Evolutionary conservation across 2,888 invertebrate species (phyloP).

Genomic region (Scaptomyza tumidula): DNA sequence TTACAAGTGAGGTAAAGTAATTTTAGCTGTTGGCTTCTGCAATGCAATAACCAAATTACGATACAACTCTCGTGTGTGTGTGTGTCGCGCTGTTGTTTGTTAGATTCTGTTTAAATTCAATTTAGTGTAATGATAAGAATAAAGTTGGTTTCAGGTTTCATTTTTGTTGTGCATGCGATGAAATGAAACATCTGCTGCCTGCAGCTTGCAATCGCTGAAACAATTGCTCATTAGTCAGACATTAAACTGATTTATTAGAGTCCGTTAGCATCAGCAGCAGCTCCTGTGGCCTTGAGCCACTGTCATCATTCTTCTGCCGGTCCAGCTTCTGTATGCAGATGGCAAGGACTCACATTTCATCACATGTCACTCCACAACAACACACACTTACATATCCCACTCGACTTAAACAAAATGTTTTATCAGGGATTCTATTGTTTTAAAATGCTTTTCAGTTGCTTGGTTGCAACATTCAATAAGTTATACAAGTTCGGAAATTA

Average conservation of each 20-base stretch:
- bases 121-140: constrained; percentile 61
- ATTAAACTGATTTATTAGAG: constrained; percentile 63
- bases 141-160: constrained; percentile 19
- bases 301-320: not conserved
- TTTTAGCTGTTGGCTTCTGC: constrained; percentile 11
- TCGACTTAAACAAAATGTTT: constrained; percentile 1
- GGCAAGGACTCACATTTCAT: constrained; percentile 11
- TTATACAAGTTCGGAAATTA: no score
- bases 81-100: constrained; percentile 2
- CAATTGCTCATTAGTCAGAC: constrained; percentile 58
- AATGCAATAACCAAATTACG: constrained; percentile 41
- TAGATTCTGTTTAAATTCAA: constrained; percentile 54
- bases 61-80: not conserved
- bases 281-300: not conserved
- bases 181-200: constrained; percentile 46
- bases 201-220: constrained; percentile 11
- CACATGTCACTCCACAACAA: constrained; percentile 11
- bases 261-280: constrained; percentile 12
- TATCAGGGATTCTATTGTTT: no score
- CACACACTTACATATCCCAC: constrained; percentile 20
- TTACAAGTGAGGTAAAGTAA: constrained; percentile 16
- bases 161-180: not conserved
- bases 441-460: no score
- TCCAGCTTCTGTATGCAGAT: not conserved
- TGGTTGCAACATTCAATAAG: no score